Base-by-base conservation (phyloP, 37 sponge, comb jelly and placozoan genomes). In the Eunapius fragilis region DNA sequence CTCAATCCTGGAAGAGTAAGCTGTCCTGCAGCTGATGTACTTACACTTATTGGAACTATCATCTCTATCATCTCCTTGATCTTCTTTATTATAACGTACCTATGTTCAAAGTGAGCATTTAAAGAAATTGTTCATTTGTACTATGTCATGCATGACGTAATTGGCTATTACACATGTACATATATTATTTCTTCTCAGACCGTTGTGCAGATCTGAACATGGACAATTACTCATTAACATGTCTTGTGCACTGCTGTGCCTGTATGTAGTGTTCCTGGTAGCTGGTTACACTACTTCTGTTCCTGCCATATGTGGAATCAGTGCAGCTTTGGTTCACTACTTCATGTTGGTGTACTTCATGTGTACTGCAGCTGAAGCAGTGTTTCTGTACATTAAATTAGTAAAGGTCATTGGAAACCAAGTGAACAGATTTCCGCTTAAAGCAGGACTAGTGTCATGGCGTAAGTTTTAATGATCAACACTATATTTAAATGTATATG, bases 261-360 rank as follows among this genome's bases (percentile, higher is more conserved):
- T 87, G 69, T 87, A 87, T 48, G 47, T 81, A 25, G 72, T 81
- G 76, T 87, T 87, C 70, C 5, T 87, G 37, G 36, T 87, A 13
- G 41, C 76, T 25, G 80, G 26, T 49, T 45, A 38, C 17, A 69
- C 67, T 70, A 68, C 76, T 14, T 49, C 68, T 11, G 79, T 86
- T 27, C 28, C 34, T 5, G 75, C 35, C 3, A 36, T 87, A 37
- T 87, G 87, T 87, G 87, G 87, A 1, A 31, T 80, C 31, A 41
- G 28, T 37, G 72, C 88, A 68, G 88, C 82, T 31, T 45, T 87
- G 37, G 34, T 87, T 41, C 82, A 87, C 33, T 87, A 87, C 77
- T 76, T 87, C 70, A 76, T 81, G 67, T n/a, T 87, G 30, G 88
- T 87, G 36, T 87, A 76, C 48, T 81, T 87, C 25, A 27, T 37